These are phyloP conservation scores for Platyrinchus mystaceus DNA, from an alignment of 2,797 vertebrate genomes.

Conservation along the genomic window DNA sequence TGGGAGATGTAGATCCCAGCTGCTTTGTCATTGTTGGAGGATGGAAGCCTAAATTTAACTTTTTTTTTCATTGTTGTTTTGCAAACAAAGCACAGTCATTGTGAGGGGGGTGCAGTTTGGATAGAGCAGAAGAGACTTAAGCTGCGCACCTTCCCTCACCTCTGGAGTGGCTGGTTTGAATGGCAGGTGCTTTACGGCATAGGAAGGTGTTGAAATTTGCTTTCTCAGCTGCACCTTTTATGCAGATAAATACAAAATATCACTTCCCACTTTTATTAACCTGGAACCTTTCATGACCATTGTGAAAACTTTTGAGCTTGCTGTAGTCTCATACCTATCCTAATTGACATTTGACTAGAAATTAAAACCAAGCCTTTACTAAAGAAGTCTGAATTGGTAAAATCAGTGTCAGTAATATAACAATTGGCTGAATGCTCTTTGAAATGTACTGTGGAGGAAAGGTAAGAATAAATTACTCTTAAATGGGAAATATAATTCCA, in stretches of 20 bases:
- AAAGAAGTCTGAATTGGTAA: background rate
- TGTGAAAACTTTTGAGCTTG: background rate
- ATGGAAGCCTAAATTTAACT: background rate
- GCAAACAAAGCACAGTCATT: background rate
- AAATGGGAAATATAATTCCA: background rate
- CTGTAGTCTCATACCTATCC: background rate
- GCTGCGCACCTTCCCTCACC: background rate
- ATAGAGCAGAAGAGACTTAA: background rate
- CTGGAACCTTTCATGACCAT: background rate
- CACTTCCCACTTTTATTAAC: background rate
- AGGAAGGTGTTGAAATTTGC: background rate
- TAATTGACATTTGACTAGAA: background rate
- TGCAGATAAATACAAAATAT: background rate
- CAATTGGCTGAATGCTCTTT: background rate
- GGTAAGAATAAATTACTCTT: background rate
- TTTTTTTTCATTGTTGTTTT: background rate
- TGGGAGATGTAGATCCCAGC: background rate
- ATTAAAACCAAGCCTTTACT: background rate
- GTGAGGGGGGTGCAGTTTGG: background rate
- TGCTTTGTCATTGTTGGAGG: background rate
- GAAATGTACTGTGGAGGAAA: background rate
- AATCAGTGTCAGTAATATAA: background rate
- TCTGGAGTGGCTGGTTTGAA: background rate
- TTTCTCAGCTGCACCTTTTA: background rate
- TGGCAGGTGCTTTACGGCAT: background rate